These are phyloP conservation scores for Hipparchia semele DNA, from an alignment of 2,888 invertebrate genomes.

Conservation along the genomic window DNA sequence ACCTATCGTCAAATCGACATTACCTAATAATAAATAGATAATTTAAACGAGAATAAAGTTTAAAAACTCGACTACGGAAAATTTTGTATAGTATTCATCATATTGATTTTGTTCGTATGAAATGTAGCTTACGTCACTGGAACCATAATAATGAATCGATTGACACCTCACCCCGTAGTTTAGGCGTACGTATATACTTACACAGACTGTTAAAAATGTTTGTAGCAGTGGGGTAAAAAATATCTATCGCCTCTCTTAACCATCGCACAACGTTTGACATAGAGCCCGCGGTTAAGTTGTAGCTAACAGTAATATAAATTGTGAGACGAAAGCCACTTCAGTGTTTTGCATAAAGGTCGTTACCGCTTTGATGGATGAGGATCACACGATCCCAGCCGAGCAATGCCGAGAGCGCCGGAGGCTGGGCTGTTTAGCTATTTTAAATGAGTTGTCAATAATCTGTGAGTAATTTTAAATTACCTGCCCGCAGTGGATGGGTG, in stretches of 20 bases:
- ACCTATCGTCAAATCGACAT: too few relatives aligned
- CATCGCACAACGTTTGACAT: constrained; percentile 15
- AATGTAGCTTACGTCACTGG: too few relatives aligned
- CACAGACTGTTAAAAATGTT: too few relatives aligned
- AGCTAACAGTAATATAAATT: constrained; percentile 48
- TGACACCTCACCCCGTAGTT: too few relatives aligned
- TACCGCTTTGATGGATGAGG: constrained; percentile 72
- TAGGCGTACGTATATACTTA: too few relatives aligned
- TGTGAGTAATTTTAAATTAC: constrained; percentile 43
- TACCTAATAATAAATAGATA: too few relatives aligned
- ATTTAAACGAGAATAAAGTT: too few relatives aligned
- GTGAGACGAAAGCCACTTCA: constrained; percentile 61
- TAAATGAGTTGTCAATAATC: constrained; percentile 56
- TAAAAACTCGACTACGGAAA: too few relatives aligned
- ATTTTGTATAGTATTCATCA: too few relatives aligned
- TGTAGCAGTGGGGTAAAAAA: neutral
- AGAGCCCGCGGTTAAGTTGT: constrained; percentile 24
- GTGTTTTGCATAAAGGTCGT: constrained; percentile 75
- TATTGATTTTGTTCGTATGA: too few relatives aligned
- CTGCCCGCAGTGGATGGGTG: constrained; percentile 36
- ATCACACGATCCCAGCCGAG: constrained; percentile 61
- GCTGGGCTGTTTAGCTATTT: constrained; percentile 58
- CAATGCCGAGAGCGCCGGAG: constrained; percentile 49
- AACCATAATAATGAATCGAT: too few relatives aligned
- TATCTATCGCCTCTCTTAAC: constrained; percentile 13